Evolutionary conservation across 2,888 invertebrate species (phyloP).

Genomic region (Zygogramma bicolorata): DNA sequence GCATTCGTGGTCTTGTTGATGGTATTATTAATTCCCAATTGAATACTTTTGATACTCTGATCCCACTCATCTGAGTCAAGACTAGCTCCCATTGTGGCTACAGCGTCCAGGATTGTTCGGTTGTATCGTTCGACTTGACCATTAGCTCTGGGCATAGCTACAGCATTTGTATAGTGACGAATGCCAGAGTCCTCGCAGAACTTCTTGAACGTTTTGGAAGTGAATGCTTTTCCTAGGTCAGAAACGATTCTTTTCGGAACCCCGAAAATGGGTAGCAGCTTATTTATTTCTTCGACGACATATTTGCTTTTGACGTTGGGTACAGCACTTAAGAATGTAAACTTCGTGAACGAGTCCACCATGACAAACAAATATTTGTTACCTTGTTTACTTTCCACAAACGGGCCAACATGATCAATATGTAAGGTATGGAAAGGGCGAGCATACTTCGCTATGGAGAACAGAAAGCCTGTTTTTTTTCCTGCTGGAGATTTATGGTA

Average conservation of each 20-base stretch:
- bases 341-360: constrained; percentile 34
- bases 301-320: not conserved
- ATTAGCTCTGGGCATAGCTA: constrained; percentile 41
- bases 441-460: constrained; percentile 35
- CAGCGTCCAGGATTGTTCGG: constrained; percentile 2
- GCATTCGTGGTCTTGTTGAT: too few relatives aligned
- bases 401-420: constrained; percentile 35
- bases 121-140: constrained; percentile 39
- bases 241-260: not conserved
- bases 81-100: not conserved
- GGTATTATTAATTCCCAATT: too few relatives aligned
- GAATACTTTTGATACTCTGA: too few relatives aligned
- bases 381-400: constrained; percentile 27
- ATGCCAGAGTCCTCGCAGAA: constrained; percentile 22
- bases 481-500: constrained; percentile 11
- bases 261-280: not conserved
- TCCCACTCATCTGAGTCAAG: too few relatives aligned
- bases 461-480: constrained; percentile 28
- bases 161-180: constrained; percentile 26
- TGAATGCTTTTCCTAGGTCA: constrained; percentile 1
- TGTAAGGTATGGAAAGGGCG: constrained; percentile 41
- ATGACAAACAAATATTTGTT: constrained; percentile 26
- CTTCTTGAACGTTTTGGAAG: constrained; percentile 25
- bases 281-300: not conserved
- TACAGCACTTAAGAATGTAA: constrained; percentile 21